Conservation (phyloP, 1,140 invertebrate species). For the Drosophila willistoni region DNA sequence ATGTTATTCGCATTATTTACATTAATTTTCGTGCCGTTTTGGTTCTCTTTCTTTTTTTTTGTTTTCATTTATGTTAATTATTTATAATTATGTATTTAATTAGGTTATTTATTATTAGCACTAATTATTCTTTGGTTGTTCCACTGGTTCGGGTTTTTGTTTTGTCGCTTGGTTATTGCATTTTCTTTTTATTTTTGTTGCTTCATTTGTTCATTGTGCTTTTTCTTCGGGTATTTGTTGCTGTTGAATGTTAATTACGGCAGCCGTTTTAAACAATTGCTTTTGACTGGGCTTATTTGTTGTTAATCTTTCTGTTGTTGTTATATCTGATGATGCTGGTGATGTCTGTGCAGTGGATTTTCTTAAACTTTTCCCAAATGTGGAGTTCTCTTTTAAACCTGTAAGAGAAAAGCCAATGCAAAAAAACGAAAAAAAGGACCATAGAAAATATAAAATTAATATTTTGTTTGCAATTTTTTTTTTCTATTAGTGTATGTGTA, state of each 20-base stretch:
- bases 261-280: slow-evolving; percentile 67
- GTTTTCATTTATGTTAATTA: slow-evolving; percentile 73
- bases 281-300: slow-evolving; percentile 69
- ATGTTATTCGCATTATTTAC: slow-evolving; percentile 47
- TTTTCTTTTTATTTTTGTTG: slow-evolving; percentile 32
- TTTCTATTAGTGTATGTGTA: slow-evolving; percentile 10
- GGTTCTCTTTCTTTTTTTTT: slow-evolving; percentile 53
- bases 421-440: background rate
- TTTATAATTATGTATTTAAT: slow-evolving; percentile 71
- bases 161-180: slow-evolving; percentile 69
- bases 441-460: slow-evolving; percentile 27
- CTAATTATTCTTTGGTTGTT: slow-evolving; percentile 83
- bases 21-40: slow-evolving; percentile 48
- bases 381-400: slow-evolving; percentile 73
- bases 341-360: slow-evolving; percentile 58
- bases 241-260: slow-evolving; percentile 68
- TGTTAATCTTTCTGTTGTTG: slow-evolving; percentile 39
- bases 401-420: slow-evolving; percentile 20
- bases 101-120: slow-evolving; percentile 77
- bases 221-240: slow-evolving; percentile 63
- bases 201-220: slow-evolving; percentile 70
- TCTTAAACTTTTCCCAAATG: slow-evolving; percentile 78
- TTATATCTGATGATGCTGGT: slow-evolving; percentile 66
- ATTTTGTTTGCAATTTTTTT: background rate
- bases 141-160: slow-evolving; percentile 80